These are phyloP conservation scores for Fistularia commersonii DNA, from an alignment of 2,797 vertebrate genomes.

Conservation along the genomic window DNA sequence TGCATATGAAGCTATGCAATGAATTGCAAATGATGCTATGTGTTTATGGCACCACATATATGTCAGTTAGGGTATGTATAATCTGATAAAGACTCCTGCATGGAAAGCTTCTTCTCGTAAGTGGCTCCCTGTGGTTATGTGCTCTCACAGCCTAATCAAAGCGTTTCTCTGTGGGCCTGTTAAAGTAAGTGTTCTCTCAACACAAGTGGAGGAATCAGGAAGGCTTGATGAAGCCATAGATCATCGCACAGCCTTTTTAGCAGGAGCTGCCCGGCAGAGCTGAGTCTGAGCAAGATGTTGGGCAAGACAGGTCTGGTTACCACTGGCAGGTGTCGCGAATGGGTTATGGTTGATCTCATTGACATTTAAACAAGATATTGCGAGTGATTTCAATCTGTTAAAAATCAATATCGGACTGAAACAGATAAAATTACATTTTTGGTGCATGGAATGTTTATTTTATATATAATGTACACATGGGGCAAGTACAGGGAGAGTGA, in stretches of 20 bases:
- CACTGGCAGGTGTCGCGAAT: constrained; percentile 15
- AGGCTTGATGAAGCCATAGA: constrained; percentile 77
- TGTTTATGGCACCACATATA: constrained; percentile 43
- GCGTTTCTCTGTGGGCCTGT: constrained; percentile 75
- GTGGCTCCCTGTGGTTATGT: constrained; percentile 73
- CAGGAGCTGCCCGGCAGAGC: constrained; percentile 60
- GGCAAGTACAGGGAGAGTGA: constrained; percentile 40
- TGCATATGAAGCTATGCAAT: constrained; percentile 15
- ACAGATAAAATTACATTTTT: constrained; percentile 32
- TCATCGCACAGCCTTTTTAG: constrained; percentile 75
- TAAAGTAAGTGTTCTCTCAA: constrained; percentile 79
- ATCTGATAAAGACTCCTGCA: constrained; percentile 65
- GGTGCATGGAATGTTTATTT: constrained; percentile 8
- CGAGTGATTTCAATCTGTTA: constrained; percentile 48
- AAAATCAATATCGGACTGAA: constrained; percentile 47
- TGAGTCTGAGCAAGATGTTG: constrained; percentile 31
- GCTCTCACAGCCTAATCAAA: constrained; percentile 76
- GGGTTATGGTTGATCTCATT: constrained; percentile 33
- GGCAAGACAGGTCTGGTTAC: constrained; percentile 17
- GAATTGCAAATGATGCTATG: constrained; percentile 37
- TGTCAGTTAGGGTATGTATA: constrained; percentile 38
- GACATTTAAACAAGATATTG: constrained; percentile 44
- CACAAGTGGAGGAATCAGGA: constrained; percentile 78
- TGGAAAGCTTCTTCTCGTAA: constrained; percentile 72
- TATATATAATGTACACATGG: constrained; percentile 21